Percentiles rank a stretch among this genome's conserved stretches.
phyloP scores from a whole-genome alignment of 2,113 vertebrate genomes.

The Dasyurus viverrinus region DNA sequence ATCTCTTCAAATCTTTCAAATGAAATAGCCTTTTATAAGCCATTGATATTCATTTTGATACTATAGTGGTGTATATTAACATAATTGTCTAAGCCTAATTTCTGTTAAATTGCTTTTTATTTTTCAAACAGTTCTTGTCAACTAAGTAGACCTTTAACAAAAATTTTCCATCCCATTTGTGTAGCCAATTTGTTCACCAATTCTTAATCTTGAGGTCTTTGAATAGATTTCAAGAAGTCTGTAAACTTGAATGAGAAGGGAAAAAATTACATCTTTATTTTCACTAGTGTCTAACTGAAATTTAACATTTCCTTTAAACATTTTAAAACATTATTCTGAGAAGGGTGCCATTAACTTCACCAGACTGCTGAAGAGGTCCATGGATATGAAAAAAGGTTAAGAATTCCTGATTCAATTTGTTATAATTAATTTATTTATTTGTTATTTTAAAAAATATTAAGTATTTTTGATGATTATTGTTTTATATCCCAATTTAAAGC shows the following conservation, averaged over 20 bases:
- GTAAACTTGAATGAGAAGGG: neutral
- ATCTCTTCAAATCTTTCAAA: neutral
- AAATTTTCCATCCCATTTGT: neutral
- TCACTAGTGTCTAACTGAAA: neutral
- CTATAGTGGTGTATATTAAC: neutral
- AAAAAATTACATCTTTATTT: neutral
- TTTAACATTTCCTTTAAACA: neutral
- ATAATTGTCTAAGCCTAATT: neutral
- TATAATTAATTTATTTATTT: neutral
- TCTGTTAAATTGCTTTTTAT: neutral
- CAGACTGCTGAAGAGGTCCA: neutral
- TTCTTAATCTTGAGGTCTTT: neutral
- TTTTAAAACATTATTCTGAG: neutral
- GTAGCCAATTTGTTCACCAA: neutral
- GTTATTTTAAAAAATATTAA: neutral
- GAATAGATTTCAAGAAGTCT: neutral
- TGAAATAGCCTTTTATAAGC: neutral
- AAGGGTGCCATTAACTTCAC: neutral
- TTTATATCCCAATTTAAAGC: neutral
- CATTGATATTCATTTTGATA: neutral
- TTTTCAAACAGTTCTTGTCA: neutral
- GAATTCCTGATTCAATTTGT: neutral
- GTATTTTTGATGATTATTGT: neutral
- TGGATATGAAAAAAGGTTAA: neutral
- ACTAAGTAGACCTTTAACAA: neutral